Base-by-base conservation (phyloP, 1,140 invertebrate species). In the Zaprionus capensis region DNA sequence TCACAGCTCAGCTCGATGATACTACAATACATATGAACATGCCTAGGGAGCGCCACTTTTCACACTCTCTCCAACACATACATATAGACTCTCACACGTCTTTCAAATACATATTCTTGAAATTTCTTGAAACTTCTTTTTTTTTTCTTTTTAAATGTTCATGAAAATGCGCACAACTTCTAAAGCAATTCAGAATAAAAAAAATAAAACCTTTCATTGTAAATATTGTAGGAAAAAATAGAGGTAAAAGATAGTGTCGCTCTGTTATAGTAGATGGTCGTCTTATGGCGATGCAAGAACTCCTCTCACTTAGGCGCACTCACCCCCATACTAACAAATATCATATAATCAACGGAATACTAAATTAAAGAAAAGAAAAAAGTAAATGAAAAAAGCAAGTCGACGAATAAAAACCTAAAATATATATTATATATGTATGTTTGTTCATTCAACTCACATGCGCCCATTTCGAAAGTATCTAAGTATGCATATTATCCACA, bases 161-260 rank as follows among this genome's bases (percentile, higher is more conserved):
- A 34, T 70, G 28, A 24, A 71, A 88, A 87, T 88, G 81, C 84
- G 84, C 84, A 87, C 84, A 87, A 87, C 59, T 87, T 80, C 77
- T 70, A 73, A 75, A 66, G 24, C 46, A 69, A 81, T 80, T 82
- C 62, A 38, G 34, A 64, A 81, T 34, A 34, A 34, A 11, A 31
- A 9, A 68, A 22, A 26, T 26, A 5, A 51, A 79, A 59, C 38
- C 63, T 82, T 70, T 77, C 53, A 70, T 78, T 87, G 83, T 87
- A 88, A 88, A 88, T 87, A 88, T 73, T 73, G 59, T 86, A 84
- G 57, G 65, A 49, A 72, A 56, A 62, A 62, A 57, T 62, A 56
- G 11, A 58, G n/a, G 55, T 24, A 56, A 56, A 56, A 20, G 1
- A 22, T 58, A 17, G 65, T 73, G 34, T 66, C 62, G 80, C 72